Conservation (phyloP, 2,888 invertebrate species). For the Synanthedon andrenaeformis region DNA sequence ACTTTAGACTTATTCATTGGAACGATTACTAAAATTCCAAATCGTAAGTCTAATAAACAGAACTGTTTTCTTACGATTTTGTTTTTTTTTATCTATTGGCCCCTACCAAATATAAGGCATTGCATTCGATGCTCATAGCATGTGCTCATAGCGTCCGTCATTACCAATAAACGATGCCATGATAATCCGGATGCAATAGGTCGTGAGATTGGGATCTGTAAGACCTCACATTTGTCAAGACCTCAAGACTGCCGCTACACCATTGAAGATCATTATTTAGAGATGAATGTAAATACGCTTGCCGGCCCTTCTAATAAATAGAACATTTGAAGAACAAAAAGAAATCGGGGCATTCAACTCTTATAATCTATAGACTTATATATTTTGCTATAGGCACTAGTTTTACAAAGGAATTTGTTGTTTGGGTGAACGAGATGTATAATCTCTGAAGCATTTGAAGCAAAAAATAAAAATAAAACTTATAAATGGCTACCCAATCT, state of each 20-base stretch:
- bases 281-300: constrained; percentile 1
- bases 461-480: no score
- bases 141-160: neutral
- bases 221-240: constrained; percentile 6
- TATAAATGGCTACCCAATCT: no score
- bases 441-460: no score
- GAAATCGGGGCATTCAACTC: neutral
- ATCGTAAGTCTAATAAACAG: neutral
- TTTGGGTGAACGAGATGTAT: no score
- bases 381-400: no score
- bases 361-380: no score
- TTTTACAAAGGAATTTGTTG: no score
- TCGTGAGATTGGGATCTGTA: constrained; percentile 16
- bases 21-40: no score
- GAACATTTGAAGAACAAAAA: constrained; percentile 4
- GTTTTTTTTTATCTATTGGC: neutral
- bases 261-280: constrained; percentile 10
- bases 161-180: neutral
- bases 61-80: neutral
- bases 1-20: no score
- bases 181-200: constrained; percentile 7
- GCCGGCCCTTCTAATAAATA: constrained; percentile 13
- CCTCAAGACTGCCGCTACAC: constrained; percentile 7
- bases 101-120: neutral
- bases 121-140: neutral